Percentiles rank a stretch among this genome's conserved stretches.
Evolutionary conservation across 2,888 invertebrate genomes (phyloP).

Genomic region (Zelleria hepariella): DNA sequence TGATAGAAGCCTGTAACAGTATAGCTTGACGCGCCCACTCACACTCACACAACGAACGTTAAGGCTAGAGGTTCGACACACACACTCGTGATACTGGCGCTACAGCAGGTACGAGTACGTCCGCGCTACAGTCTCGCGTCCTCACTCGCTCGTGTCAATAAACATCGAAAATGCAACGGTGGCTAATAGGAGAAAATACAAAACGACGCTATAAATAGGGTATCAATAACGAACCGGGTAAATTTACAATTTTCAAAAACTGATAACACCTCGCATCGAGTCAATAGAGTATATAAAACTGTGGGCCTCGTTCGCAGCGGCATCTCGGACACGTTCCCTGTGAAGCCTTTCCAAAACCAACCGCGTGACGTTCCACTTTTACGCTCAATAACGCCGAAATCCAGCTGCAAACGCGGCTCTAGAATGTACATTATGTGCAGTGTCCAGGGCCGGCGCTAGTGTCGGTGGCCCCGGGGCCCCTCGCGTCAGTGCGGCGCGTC

Average conservation of each 20-base stretch:
- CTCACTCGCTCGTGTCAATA: conserved; percentile 49
- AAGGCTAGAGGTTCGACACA: background rate
- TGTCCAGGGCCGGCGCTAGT: conserved; percentile 3
- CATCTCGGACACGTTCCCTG: too few relatives aligned
- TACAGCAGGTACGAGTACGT: background rate
- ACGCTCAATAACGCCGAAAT: too few relatives aligned
- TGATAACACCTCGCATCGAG: conserved; percentile 54
- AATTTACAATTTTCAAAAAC: conserved; percentile 62
- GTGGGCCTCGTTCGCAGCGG: too few relatives aligned
- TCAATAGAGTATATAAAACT: conserved; percentile 50
- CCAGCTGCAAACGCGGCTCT: too few relatives aligned
- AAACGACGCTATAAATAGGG: conserved; percentile 55
- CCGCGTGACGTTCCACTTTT: too few relatives aligned
- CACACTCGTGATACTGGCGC: background rate
- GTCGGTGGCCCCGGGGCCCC: conserved; percentile 10
- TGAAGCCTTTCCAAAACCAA: too few relatives aligned
- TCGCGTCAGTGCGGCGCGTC: conserved; percentile 8
- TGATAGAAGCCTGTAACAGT: too few relatives aligned
- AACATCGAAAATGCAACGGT: conserved; percentile 61
- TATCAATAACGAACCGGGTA: conserved; percentile 51
- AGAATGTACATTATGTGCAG: background rate
- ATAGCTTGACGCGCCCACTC: background rate
- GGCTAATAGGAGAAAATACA: conserved; percentile 56
- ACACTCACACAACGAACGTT: background rate
- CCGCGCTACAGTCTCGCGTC: conserved; percentile 1